Base-by-base conservation (phyloP, 2,888 invertebrate species). In the Xestia sexstrigata region DNA sequence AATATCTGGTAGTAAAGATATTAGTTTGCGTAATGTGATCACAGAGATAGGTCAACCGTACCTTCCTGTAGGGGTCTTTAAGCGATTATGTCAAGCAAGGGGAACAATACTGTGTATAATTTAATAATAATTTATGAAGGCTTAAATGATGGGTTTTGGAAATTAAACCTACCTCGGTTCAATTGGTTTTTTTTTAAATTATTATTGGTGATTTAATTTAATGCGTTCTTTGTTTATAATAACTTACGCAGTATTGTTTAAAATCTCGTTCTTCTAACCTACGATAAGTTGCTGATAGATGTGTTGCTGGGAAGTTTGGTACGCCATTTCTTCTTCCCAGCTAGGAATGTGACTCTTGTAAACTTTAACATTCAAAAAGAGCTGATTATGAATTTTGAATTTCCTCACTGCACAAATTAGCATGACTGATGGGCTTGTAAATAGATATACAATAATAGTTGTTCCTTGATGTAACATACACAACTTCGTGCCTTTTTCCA, bases 1-100 rank as follows among this genome's bases (percentile, higher is more conserved):
- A 79, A 66, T 83, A 49, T 68, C 13, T 83, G n/a, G n/a, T 58
- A 30, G 17, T 30, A 60, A n/a, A 47, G 52, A 30, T 66, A 81
- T 79, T 69, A 77, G 63, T 69, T 52, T 78, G 58, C 60, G 47
- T 52, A 69, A 52, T 65, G 42, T 35, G 49, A 60, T 79, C 49
- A 52, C 17, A 15, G 42, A 23, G 35, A 81, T 60, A 74, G 66
- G 58, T 75, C 42, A 66, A 35, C 26, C 45, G 23, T 45, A 26
- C 35, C 42, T 49, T 58, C 42, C 76, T 35, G 17, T 35, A 6
- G 17, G 13, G 42, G 13, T 58, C 23, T 23, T 47, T 23, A 74
- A 45, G 47, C 47, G n/a, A 74, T 74, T 81, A 65, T 47, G 26
- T 55, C 39, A 63, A 47, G 63, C 26, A 62, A 62, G 15, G 35